phyloP scores from a whole-genome alignment of 2,888 invertebrate species.

The Pseudoips prasinana region DNA sequence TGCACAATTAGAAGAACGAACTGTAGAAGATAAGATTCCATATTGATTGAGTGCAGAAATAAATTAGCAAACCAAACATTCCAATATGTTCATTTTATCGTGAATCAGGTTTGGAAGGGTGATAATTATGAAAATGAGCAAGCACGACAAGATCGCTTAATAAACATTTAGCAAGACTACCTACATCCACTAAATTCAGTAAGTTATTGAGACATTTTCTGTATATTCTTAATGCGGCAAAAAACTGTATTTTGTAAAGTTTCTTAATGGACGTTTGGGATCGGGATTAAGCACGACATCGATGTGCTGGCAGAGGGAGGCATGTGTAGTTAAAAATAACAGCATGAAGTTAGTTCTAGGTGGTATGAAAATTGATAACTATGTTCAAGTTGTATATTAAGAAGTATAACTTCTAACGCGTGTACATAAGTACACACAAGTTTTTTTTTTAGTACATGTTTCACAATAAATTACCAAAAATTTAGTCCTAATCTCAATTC shows the following conservation, averaged over 20 bases:
- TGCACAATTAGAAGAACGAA: constrained; percentile 20
- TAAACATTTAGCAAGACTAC: constrained; percentile 34
- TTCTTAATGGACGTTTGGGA: too few relatives aligned
- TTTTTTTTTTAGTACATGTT: too few relatives aligned
- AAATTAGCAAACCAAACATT: constrained; percentile 23
- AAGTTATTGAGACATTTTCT: constrained; percentile 33
- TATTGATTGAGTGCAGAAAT: constrained; percentile 19
- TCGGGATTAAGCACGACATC: too few relatives aligned
- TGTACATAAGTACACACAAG: too few relatives aligned
- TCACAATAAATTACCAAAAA: too few relatives aligned
- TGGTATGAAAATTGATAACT: too few relatives aligned
- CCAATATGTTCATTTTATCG: constrained; percentile 27
- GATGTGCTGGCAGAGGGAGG: too few relatives aligned
- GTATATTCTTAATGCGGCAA: constrained; percentile 22
- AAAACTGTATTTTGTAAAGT: constrained; percentile 27
- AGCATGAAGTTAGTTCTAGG: too few relatives aligned
- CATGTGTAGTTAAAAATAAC: too few relatives aligned
- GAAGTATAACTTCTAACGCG: too few relatives aligned
- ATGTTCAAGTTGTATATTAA: too few relatives aligned
- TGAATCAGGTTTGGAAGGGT: constrained; percentile 31
- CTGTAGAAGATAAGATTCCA: constrained; percentile 18
- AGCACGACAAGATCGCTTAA: constrained; percentile 36
- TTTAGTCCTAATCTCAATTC: too few relatives aligned
- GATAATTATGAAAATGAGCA: constrained; percentile 39
- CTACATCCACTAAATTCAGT: constrained; percentile 28